Evolutionary conservation across 1,140 invertebrate species (phyloP).

Genomic region (Nasonia vitripennis): DNA sequence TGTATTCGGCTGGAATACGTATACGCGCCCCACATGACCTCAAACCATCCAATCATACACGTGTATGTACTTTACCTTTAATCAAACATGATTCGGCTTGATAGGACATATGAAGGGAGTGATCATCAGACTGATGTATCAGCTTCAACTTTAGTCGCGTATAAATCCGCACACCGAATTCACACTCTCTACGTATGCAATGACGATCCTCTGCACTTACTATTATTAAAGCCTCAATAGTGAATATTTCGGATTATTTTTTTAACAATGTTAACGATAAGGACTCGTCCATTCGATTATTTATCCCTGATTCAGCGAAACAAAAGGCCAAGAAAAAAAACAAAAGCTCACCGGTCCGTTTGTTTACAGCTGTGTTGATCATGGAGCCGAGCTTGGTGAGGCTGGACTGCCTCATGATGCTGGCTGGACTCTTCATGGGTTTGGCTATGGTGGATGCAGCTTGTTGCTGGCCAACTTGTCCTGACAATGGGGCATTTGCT

Average conservation of each 20-base stretch:
- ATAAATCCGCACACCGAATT: neutral
- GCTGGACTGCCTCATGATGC: constrained; percentile 81
- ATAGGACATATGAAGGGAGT: neutral
- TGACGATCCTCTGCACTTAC: no score
- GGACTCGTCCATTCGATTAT: no score
- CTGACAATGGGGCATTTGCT: neutral
- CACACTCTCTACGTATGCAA: no score
- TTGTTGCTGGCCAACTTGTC: constrained; percentile 49
- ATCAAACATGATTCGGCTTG: neutral
- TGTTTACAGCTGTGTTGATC: constrained; percentile 80
- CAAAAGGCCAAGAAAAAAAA: constrained; percentile 51
- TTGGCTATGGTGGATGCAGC: constrained; percentile 63
- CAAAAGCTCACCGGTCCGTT: constrained; percentile 68
- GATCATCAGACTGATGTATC: neutral
- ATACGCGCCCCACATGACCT: neutral
- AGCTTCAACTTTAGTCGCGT: neutral
- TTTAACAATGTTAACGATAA: no score
- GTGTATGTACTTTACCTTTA: neutral
- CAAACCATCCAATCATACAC: neutral
- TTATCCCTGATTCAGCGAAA: neutral
- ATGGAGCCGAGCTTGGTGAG: constrained; percentile 81
- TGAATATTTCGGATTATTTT: no score
- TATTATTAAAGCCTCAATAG: no score
- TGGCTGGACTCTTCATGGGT: constrained; percentile 74
- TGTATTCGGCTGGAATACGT: neutral